These are phyloP conservation scores for Oxygymnocypris stewartii DNA, from an alignment of 2,113 vertebrate species.

Conservation along the genomic window DNA sequence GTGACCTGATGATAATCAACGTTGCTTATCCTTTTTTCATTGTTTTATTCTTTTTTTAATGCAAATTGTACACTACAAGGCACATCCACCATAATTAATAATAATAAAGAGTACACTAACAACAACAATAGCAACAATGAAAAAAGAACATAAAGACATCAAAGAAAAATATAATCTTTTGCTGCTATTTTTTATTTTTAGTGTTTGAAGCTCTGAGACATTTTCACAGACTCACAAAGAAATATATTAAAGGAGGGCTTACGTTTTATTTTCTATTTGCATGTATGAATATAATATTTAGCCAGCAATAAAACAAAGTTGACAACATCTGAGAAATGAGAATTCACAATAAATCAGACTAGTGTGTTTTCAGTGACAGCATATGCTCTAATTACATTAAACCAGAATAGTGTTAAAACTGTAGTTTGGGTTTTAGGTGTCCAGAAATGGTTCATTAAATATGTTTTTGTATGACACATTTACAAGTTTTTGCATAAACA, in stretches of 20 bases:
- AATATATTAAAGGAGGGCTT: neutral
- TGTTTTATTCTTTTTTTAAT: too few relatives aligned
- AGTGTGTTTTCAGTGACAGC: neutral
- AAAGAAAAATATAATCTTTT: too few relatives aligned
- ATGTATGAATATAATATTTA: neutral
- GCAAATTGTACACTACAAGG: too few relatives aligned
- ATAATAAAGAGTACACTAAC: too few relatives aligned
- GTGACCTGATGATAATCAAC: slow-evolving; percentile 44
- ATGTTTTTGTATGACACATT: neutral
- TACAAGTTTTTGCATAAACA: neutral
- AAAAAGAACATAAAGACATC: too few relatives aligned
- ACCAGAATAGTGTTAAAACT: neutral
- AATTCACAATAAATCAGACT: neutral
- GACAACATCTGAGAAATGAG: neutral
- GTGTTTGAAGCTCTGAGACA: too few relatives aligned
- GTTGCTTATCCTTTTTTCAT: slow-evolving; percentile 16
- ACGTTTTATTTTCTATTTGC: neutral
- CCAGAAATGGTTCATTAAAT: neutral
- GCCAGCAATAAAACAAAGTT: neutral
- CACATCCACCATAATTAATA: too few relatives aligned
- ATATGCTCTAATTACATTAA: neutral
- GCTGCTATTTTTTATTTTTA: too few relatives aligned
- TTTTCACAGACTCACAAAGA: neutral
- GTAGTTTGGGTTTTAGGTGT: neutral
- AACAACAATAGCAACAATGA: too few relatives aligned